Conservation (phyloP, 2,888 invertebrate species). For the Parnassius apollo region DNA sequence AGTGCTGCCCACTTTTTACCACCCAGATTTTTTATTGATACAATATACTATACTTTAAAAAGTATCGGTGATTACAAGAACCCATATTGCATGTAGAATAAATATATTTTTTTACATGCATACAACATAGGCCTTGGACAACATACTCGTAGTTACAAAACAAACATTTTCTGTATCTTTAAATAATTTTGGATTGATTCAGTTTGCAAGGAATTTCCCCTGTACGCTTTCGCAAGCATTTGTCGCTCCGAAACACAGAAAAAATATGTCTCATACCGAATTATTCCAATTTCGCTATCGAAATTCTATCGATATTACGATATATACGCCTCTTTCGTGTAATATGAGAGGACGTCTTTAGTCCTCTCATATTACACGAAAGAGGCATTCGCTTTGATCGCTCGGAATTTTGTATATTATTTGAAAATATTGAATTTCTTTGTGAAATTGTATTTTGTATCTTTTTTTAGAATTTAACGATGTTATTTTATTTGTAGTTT, state of each 20-base stretch:
- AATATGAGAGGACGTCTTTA: too few relatives aligned
- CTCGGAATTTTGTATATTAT: neutral
- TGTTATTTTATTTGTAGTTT: too few relatives aligned
- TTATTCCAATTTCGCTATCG: neutral
- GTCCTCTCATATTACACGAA: neutral
- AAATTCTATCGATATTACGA: neutral
- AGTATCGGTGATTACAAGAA: too few relatives aligned
- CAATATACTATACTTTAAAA: too few relatives aligned
- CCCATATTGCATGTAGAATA: too few relatives aligned
- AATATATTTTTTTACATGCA: too few relatives aligned
- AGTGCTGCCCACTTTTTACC: too few relatives aligned
- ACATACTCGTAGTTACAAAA: too few relatives aligned
- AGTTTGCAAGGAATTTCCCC: neutral
- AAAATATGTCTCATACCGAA: neutral
- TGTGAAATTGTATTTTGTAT: neutral
- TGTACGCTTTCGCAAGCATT: neutral
- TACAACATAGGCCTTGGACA: too few relatives aligned
- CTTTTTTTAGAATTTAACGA: neutral
- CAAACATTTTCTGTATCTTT: neutral
- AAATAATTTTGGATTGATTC: neutral
- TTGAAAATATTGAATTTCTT: neutral
- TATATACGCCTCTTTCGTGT: too few relatives aligned
- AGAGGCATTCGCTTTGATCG: neutral
- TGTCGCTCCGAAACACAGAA: too few relatives aligned
- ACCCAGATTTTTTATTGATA: too few relatives aligned